A percentile compares a stretch with the other conserved stretches of the same genome.
Conservation (phyloP, 2,113 vertebrate species). For the Lepus europaeus region DNA sequence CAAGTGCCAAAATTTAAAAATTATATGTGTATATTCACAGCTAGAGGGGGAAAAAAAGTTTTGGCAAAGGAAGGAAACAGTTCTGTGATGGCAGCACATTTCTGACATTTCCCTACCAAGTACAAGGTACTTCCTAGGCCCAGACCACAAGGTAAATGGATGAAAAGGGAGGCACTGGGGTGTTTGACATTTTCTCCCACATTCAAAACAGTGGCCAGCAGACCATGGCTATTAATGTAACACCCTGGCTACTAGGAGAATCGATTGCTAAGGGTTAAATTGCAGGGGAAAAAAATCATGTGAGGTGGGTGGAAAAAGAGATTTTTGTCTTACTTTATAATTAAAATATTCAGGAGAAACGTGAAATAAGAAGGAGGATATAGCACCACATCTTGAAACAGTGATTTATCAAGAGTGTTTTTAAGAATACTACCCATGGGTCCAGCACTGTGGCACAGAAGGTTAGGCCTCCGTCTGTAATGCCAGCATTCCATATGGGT, state of each 20-base stretch:
- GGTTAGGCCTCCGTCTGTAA: no score
- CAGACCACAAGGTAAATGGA: not conserved
- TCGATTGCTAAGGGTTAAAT: not conserved
- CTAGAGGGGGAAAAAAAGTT: slow-evolving; percentile 49
- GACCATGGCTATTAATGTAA: not conserved
- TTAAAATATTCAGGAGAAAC: slow-evolving; percentile 25
- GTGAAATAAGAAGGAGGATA: not conserved
- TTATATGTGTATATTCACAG: slow-evolving; percentile 41
- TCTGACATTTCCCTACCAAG: slow-evolving; percentile 16
- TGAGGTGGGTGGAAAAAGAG: not conserved
- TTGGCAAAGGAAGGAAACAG: not conserved
- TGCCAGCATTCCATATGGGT: no score
- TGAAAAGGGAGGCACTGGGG: not conserved
- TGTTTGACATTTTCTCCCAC: not conserved
- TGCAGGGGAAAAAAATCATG: not conserved
- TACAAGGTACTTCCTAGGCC: not conserved
- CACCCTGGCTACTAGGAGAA: slow-evolving; percentile 7
- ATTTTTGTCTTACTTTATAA: slow-evolving; percentile 17
- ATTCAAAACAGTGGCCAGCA: not conserved
- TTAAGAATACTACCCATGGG: no score
- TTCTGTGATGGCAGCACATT: slow-evolving; percentile 21
- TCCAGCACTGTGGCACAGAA: no score
- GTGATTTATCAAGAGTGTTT: not conserved
- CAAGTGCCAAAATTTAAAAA: not conserved
- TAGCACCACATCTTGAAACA: not conserved